Evolutionary conservation across 2,113 vertebrate species (phyloP), one percentile per base, ranked within the genome.

Genomic region (Pica pica): DNA sequence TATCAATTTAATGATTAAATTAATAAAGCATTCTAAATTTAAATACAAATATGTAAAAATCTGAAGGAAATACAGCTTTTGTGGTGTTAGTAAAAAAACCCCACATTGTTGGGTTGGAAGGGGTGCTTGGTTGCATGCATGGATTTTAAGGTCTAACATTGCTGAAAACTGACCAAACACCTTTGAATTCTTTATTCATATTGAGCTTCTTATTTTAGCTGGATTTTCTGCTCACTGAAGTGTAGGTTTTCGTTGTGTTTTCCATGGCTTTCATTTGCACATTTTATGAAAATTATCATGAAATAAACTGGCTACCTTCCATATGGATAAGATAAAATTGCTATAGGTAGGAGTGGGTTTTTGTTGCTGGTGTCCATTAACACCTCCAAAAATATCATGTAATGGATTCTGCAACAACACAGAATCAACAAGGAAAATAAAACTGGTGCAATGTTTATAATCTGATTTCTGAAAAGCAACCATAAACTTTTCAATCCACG

Each of bases 81-180:
- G 6, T 19, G 13, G 2, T 53, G 9, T 57, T 6, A 7, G 5
- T 21, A 4, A 41, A 79, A 61, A 1, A 2, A 7, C 12, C 39
- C 39, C 39, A 0, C 3, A 3, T 24, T 44, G 1, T 15, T 81
- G 9, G 2, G 1, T 69, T 78, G 41, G 17, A 81, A 60, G 16
- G n/a, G 4, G 1, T 74, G 11, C 44, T 69, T 74, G 30, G 6
- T 18, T 81, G 7, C 7, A 42, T 42, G 5, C 7, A 31, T 22
- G 10, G 31, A 20, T 70, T 53, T 35, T 37, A 4, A 52, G 63
- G 21, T 50, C 15, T 59, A 47, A 56, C 52, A 35, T 15, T 67
- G 31, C 53, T 76, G 33, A 67, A 67, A 79, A 79, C 21, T 35
- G 10, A 60, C 41, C 8, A 69, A 15, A 56, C 26, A 47, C 7